These are phyloP conservation scores for Bimastos eiseni DNA, from an alignment of 2,888 invertebrate genomes.

Conservation along the genomic window DNA sequence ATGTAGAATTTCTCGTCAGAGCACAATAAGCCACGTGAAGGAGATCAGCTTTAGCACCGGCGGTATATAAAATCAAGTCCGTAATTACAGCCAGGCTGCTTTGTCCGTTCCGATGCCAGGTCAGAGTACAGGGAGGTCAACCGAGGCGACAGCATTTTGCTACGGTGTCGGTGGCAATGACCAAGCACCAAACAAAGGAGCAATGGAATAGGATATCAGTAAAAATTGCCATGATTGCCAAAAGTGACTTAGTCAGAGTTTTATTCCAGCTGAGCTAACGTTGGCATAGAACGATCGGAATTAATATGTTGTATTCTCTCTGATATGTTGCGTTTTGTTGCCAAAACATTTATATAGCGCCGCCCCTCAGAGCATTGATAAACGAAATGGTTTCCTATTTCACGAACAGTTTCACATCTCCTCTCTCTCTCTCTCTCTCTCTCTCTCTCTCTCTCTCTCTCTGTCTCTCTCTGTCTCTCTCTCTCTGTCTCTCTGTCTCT, in stretches of 20 bases:
- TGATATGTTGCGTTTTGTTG: no score
- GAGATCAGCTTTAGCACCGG: no score
- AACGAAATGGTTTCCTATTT: background rate
- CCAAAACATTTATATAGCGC: background rate
- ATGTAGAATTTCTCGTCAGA: no score
- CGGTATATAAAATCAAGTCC: no score
- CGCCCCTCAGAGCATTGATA: background rate
- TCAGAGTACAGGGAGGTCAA: no score
- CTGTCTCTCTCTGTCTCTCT: background rate
- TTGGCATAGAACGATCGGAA: background rate
- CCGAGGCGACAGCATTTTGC: no score
- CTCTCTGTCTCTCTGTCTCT: background rate
- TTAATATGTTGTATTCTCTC: background rate
- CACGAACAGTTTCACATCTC: background rate
- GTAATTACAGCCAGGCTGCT: no score
- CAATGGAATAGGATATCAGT: no score
- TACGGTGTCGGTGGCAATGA: no score
- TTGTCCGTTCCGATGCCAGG: no score
- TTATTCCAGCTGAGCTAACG: background rate
- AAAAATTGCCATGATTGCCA: background rate
- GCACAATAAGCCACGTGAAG: no score
- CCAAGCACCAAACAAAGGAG: no score
- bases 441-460: background rate
- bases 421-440: background rate
- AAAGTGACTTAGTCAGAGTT: background rate